These are phyloP conservation scores for Limonius californicus DNA, from an alignment of 1,140 invertebrate species.

Conservation along the genomic window DNA sequence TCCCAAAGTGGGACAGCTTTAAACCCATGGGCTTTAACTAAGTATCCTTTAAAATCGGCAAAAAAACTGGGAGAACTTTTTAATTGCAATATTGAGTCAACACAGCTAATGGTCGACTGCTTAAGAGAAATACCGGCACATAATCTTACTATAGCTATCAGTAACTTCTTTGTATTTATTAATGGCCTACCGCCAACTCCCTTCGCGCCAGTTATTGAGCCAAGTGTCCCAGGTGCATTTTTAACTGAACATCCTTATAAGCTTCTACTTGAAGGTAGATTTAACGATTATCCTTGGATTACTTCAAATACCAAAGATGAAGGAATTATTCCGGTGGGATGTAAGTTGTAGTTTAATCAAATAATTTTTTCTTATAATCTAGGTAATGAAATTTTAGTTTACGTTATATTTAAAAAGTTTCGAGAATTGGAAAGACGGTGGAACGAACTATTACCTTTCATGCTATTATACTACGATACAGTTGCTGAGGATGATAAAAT, in stretches of 20 bases:
- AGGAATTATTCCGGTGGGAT: conserved; percentile 35
- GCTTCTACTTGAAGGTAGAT: conserved; percentile 48
- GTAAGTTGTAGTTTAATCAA: no score
- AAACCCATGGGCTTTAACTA: conserved; percentile 54
- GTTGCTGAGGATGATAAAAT: no score
- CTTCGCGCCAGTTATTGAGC: conserved; percentile 30
- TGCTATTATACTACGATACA: background rate
- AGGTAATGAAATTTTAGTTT: background rate
- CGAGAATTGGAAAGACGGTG: background rate
- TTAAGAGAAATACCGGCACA: background rate
- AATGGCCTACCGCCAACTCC: conserved; percentile 2
- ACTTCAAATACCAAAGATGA: conserved; percentile 34
- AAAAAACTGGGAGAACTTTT: conserved; percentile 18
- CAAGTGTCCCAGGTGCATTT: conserved; percentile 47
- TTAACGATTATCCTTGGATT: conserved; percentile 40
- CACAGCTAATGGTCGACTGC: conserved; percentile 7
- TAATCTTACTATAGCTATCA: background rate
- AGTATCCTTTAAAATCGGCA: conserved; percentile 57
- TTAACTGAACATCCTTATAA: conserved; percentile 50
- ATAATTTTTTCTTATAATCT: background rate
- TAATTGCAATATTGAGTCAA: no score
- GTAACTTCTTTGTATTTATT: background rate
- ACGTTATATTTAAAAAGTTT: background rate
- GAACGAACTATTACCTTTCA: background rate
- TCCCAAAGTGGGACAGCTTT: conserved; percentile 67